Evolutionary conservation across 2,797 vertebrate species (phyloP).

Genomic region (Scomberomorus guttatus): DNA sequence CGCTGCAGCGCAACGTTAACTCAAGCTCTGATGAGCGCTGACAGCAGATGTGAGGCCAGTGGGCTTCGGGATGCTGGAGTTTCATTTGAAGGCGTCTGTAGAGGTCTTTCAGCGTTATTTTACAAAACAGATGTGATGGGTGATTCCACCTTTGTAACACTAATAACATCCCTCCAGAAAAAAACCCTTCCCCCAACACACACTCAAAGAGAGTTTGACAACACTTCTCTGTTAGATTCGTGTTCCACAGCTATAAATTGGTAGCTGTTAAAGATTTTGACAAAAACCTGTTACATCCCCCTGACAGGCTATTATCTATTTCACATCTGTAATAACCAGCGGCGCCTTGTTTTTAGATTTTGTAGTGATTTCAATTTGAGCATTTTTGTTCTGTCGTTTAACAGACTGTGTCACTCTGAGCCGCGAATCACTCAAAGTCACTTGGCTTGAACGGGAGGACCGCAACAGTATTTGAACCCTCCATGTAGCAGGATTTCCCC

Average conservation of each 20-base stretch:
- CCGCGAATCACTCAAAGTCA: constrained; percentile 5
- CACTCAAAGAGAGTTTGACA: neutral
- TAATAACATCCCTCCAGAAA: constrained; percentile 2
- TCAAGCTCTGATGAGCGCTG: constrained; percentile 35
- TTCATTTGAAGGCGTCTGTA: constrained; percentile 32
- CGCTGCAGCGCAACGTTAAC: constrained; percentile 11
- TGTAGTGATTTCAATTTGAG: constrained; percentile 9
- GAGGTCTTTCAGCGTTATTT: constrained; percentile 34
- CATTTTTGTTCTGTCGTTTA: constrained; percentile 20
- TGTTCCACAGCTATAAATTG: neutral
- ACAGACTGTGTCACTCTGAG: constrained; percentile 33
- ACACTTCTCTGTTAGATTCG: neutral
- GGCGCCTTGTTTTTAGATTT: no score
- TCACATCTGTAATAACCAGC: constrained; percentile 10
- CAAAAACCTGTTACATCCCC: constrained; percentile 4
- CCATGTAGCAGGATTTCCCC: constrained; percentile 6
- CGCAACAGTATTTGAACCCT: constrained; percentile 8
- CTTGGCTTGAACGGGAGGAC: constrained; percentile 10
- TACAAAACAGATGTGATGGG: constrained; percentile 37
- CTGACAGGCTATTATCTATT: neutral
- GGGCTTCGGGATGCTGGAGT: constrained; percentile 26
- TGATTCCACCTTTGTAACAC: constrained; percentile 28
- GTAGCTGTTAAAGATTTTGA: constrained; percentile 13
- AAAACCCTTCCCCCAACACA: neutral
- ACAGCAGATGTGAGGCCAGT: constrained; percentile 46